These are phyloP conservation scores for Nasonia longicornis DNA, from an alignment of 1,140 invertebrate genomes.

Conservation along the genomic window DNA sequence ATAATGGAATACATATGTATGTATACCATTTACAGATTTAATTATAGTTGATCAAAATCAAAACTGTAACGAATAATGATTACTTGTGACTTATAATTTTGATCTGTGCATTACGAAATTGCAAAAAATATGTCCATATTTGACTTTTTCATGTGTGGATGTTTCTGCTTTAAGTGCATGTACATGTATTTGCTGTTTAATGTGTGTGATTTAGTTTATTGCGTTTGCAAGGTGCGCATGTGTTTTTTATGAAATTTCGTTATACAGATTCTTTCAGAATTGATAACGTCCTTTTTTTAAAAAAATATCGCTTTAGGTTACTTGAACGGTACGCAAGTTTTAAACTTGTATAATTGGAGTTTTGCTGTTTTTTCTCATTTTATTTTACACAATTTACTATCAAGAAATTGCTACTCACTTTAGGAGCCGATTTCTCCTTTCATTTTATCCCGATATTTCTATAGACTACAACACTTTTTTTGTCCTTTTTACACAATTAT, in stretches of 20 bases:
- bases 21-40: too few species aligned
- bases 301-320: conserved; percentile 45
- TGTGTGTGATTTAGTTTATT: neutral
- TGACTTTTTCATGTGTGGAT: neutral
- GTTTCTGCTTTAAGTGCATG: neutral
- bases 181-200: conserved; percentile 3
- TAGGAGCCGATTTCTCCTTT: conserved; percentile 7
- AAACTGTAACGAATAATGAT: too few species aligned
- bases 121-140: neutral
- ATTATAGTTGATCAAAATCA: too few species aligned
- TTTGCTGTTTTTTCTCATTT: conserved; percentile 10
- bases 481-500: conserved; percentile 38
- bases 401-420: conserved; percentile 2
- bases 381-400: conserved; percentile 27
- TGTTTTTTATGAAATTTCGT: conserved; percentile 28
- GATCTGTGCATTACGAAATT: neutral
- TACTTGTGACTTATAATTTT: too few species aligned
- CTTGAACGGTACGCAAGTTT: conserved; percentile 33
- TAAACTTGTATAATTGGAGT: conserved; percentile 40
- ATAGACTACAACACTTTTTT: conserved; percentile 30
- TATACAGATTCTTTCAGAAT: conserved; percentile 42
- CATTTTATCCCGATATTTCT: conserved; percentile 5
- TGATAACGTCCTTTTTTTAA: conserved; percentile 38
- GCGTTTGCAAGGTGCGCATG: neutral
- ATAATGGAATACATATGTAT: too few species aligned